Evolutionary conservation across 2,113 vertebrate genomes (phyloP).

Genomic region (Castor canadensis): DNA sequence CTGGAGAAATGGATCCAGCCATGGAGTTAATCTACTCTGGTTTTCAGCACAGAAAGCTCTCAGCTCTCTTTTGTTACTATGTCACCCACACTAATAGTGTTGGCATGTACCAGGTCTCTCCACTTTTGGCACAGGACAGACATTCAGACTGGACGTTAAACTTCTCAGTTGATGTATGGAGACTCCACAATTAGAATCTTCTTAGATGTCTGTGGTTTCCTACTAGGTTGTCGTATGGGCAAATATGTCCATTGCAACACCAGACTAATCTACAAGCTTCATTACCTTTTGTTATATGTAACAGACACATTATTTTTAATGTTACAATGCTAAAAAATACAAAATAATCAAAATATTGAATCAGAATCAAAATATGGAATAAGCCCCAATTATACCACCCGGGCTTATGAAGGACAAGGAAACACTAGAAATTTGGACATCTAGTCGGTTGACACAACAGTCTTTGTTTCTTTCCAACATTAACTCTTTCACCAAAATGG

Average conservation of each 20-base stretch:
- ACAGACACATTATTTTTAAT: neutral
- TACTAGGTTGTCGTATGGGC: neutral
- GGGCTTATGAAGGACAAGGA: neutral
- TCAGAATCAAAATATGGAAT: neutral
- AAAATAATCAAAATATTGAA: neutral
- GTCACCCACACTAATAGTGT: neutral
- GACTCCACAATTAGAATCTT: neutral
- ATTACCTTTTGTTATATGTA: neutral
- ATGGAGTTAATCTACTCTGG: neutral
- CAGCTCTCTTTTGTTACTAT: neutral
- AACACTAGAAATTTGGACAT: neutral
- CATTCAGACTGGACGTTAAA: neutral
- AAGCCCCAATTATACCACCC: neutral
- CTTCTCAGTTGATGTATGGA: neutral
- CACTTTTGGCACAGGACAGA: neutral
- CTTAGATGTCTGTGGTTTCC: neutral
- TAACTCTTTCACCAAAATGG: slow-evolving; percentile 7
- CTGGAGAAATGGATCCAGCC: neutral
- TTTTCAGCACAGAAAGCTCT: neutral
- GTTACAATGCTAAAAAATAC: neutral
- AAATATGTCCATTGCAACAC: neutral
- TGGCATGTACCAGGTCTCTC: neutral
- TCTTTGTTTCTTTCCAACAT: neutral
- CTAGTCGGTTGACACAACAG: neutral
- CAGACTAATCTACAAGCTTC: neutral